Base-by-base conservation (phyloP, 2,797 vertebrate genomes). In the Pempheris klunzingeri region DNA sequence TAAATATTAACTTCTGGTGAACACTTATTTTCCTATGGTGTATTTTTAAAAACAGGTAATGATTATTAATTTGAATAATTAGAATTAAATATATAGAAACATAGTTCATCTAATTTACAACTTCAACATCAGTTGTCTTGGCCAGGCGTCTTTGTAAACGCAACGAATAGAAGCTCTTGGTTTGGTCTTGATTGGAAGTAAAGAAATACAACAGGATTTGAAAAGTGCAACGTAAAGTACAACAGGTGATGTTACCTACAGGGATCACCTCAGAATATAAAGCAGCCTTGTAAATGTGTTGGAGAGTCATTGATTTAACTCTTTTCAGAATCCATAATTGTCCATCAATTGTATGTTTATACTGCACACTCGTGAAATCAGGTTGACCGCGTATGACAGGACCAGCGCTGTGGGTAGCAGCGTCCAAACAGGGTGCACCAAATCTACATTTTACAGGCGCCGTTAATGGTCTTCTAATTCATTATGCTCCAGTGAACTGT, bases 401-500 rank as follows among this genome's bases (percentile, higher is more conserved):
- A 52, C 3, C 4, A 15, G 46, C 59, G 13, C 32, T 64, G 15
- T 54, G 9, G 39, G 15, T 47, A 34, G 39, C 9, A 20, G 36
- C 15, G n/a, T 54, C 30, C 9, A 57, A 55, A 9, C 38, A 22
- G 13, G 59, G 32, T 15, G 7, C 36, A 41, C 22, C 4, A 7
- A 61, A 76, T 70, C 20, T 22, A 34, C 12, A 58, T 74, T 58
- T 61, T 63, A 43, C n/a, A 64, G 57, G 7, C 50, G 26, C 39
- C 38, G 44, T 71, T 26, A 54, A 54, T 12, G 34, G n/a, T 69
- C 49, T 30, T 66, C 58, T 68, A 24, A 74, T 74, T 81, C 36
- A 80, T 82, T 71, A 28, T 28, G 59, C 43, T 46, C 66, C 13
- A 12, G n/a, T 62, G 50, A 77, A 67, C 9, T 39, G 66, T 67